phyloP scores from a whole-genome alignment of 2,888 invertebrate species.

The Heteropelma amictum region DNA sequence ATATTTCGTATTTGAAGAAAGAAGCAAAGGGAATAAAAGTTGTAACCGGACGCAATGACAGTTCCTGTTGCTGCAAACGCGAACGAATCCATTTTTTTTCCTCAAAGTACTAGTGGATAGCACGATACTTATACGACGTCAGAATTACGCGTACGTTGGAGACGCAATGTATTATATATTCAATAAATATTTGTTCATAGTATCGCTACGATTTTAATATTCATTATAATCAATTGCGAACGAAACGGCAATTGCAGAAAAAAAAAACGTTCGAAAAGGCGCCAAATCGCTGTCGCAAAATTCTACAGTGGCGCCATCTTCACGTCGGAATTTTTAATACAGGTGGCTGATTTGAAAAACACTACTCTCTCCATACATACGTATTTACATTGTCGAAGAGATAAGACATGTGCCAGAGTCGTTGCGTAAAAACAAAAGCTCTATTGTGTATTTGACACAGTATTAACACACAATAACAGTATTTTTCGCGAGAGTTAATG shows the following conservation, averaged over 20 bases:
- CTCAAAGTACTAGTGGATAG: no score
- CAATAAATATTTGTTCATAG: slow-evolving; percentile 63
- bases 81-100: no score
- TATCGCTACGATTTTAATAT: slow-evolving; percentile 12
- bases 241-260: neutral
- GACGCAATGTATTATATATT: slow-evolving; percentile 59
- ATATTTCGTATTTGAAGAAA: slow-evolving; percentile 14
- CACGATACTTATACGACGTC: slow-evolving; percentile 27
- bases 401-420: no score
- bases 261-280: neutral
- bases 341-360: no score
- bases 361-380: no score
- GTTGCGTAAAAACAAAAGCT: no score
- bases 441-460: no score
- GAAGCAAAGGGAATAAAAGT: neutral
- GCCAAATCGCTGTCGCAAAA: neutral
- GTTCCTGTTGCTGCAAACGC: slow-evolving; percentile 33
- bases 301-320: no score
- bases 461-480: no score
- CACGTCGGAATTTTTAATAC: no score
- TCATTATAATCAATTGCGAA: neutral
- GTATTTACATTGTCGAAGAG: no score
- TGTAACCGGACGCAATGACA: slow-evolving; percentile 23
- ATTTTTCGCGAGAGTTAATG: no score
- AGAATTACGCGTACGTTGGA: slow-evolving; percentile 55